Evolutionary conservation across 1,140 invertebrate species (phyloP).

Genomic region (Zaprionus kolodkinae): DNA sequence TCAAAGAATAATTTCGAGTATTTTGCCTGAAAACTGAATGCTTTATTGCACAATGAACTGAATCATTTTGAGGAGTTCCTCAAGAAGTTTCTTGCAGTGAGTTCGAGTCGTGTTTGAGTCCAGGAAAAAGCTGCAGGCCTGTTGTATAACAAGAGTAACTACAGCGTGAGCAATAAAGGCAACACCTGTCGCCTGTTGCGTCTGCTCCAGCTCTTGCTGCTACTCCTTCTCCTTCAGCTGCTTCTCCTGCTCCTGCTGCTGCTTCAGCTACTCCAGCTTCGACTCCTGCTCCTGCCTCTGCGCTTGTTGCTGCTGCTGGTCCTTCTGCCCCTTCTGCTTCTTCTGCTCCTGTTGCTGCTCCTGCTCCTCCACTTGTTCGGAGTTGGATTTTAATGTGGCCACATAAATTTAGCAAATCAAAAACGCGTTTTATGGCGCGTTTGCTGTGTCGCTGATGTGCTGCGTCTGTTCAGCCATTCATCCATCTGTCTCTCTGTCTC

Average conservation of each 20-base stretch:
- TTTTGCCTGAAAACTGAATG: too few species aligned
- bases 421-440: slow-evolving; percentile 74
- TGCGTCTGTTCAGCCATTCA: slow-evolving; percentile 7
- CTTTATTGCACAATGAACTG: too few species aligned
- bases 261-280: slow-evolving; percentile 12
- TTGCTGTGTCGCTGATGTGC: slow-evolving; percentile 30
- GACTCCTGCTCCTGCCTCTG: background rate
- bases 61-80: background rate
- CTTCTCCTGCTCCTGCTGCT: slow-evolving; percentile 1
- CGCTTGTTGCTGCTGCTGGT: background rate
- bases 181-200: slow-evolving; percentile 65
- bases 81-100: too few species aligned
- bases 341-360: background rate
- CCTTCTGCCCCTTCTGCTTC: background rate
- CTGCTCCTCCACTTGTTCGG: slow-evolving; percentile 1
- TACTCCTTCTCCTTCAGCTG: background rate
- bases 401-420: slow-evolving; percentile 82
- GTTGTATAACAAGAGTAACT: background rate
- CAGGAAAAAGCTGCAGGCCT: background rate
- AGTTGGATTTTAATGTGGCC: slow-evolving; percentile 68
- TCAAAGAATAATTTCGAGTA: too few species aligned
- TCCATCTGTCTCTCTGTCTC: background rate
- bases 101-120: background rate
- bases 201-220: background rate
- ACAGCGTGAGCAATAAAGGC: slow-evolving; percentile 13